Base-by-base conservation (phyloP, 2,888 invertebrate species). In the Athripsodes cinereus region DNA sequence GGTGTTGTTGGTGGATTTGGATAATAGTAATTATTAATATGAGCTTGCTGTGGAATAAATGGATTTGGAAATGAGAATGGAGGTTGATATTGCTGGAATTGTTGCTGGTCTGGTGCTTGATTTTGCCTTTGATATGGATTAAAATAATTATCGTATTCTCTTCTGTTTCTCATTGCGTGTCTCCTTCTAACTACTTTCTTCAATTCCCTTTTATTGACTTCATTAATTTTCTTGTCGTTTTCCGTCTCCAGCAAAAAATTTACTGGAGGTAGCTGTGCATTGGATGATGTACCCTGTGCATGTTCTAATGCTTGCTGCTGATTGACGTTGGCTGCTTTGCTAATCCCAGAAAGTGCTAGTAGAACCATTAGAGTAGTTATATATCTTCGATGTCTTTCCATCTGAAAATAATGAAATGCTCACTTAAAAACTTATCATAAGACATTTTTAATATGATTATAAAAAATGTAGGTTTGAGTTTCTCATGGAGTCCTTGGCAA, bases 1-100 rank as follows among this genome's bases (percentile, higher is more conserved):
- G 47, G 26, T 13, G 47, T 21, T 2, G 2, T 22, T 8, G 35
- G 55, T 31, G 50, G 18, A 50, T n/a, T 22, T 11, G n/a, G 47
- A 18, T 22, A 13, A 44, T 51, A 55, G 11, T 47, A 58, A 13
- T 58, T 58, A 26, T 58, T 58, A 31, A 58, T 26, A 54, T 55
- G 58, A 21, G 50, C 50, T 21, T 54, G 54, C 3, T 58, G 44
- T 2, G 54, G 58, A 35, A 52, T 34, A 16, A 55, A 16, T 11
- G 57, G 22, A 26, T 5, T 40, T 8, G 16, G 40, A 13, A 40
- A 40, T n/a, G 40, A 13, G 16, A 40, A n/a, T n/a, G 18, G 44
- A 13, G 13, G 22, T 22, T 53, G 53, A 3, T 53, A 40, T 13
- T 40, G 13, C 40, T 40, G 40, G 13, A 3, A 16, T 13, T 40